Evolutionary conservation across 2,888 invertebrate genomes (phyloP).

Genomic region (Chloromyia formosa): DNA sequence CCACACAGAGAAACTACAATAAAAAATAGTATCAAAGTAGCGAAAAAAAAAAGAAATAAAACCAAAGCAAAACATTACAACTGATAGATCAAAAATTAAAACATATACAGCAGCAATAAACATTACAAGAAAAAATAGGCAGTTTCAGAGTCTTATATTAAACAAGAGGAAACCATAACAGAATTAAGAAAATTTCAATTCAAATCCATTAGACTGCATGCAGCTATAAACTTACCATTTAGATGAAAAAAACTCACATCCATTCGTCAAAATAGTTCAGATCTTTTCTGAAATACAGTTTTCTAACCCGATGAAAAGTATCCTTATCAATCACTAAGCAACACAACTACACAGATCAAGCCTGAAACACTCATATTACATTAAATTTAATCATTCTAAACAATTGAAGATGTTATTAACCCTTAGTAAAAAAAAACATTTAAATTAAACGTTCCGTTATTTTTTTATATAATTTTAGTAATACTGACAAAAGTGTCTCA

Average conservation of each 20-base stretch:
- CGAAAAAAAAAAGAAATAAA: not conserved
- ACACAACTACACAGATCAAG: not conserved
- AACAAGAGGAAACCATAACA: constrained; percentile 23
- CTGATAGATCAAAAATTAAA: constrained; percentile 46
- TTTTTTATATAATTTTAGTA: not conserved
- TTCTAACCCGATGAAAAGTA: not conserved
- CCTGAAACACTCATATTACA: not conserved
- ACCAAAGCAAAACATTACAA: constrained; percentile 37
- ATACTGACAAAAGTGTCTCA: not conserved
- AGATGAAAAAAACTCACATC: constrained; percentile 15
- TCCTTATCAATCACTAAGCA: not conserved
- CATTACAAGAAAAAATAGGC: constrained; percentile 32
- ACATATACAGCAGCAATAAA: constrained; percentile 48
- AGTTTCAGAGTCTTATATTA: constrained; percentile 25
- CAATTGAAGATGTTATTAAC: not conserved
- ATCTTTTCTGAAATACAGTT: not conserved
- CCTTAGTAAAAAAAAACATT: constrained; percentile 13
- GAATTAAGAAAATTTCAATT: constrained; percentile 21
- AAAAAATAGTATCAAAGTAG: constrained; percentile 30
- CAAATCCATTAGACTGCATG: constrained; percentile 29
- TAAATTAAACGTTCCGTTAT: not conserved
- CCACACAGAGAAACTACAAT: constrained; percentile 15
- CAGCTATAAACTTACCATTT: constrained; percentile 27
- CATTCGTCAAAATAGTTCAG: constrained; percentile 8
- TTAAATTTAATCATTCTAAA: constrained; percentile 7